These are phyloP conservation scores for Ypsolopha scabrella DNA, from an alignment of 2,888 invertebrate species.

Conservation along the genomic window DNA sequence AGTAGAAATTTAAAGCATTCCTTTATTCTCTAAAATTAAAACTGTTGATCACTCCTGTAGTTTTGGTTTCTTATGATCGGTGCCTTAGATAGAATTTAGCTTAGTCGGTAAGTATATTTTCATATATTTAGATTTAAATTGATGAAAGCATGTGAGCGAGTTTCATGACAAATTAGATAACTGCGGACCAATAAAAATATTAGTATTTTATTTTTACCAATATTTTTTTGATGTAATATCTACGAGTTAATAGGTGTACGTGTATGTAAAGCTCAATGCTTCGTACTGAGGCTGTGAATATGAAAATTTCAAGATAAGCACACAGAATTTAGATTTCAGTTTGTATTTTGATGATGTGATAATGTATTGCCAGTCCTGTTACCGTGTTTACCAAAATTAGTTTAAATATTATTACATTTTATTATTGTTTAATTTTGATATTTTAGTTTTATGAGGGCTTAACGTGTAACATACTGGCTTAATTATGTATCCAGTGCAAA, in stretches of 20 bases:
- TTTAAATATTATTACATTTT: slow-evolving; percentile 4
- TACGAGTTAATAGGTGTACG: too few species aligned
- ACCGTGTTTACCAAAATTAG: slow-evolving; percentile 24
- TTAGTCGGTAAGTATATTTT: slow-evolving; percentile 7
- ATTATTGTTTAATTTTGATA: neutral
- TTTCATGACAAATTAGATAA: too few species aligned
- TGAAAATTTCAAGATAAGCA: neutral
- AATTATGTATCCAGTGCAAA: neutral
- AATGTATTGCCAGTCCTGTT: slow-evolving; percentile 23
- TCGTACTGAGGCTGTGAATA: slow-evolving; percentile 37
- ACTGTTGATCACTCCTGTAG: too few species aligned
- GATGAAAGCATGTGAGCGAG: too few species aligned
- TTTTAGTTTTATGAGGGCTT: neutral
- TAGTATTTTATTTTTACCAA: too few species aligned
- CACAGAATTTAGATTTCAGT: neutral
- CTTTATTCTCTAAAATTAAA: neutral
- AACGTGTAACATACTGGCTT: neutral
- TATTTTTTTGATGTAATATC: too few species aligned
- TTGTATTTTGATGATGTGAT: neutral
- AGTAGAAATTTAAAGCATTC: neutral
- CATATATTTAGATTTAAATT: too few species aligned
- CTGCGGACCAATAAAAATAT: too few species aligned
- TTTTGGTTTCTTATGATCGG: neutral
- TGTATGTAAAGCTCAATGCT: neutral
- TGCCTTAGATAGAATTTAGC: neutral